Evolutionary conservation across 2,797 vertebrate species (phyloP), one percentile per base, ranked within the genome.

Genomic region (Galagoides demidoff): DNA sequence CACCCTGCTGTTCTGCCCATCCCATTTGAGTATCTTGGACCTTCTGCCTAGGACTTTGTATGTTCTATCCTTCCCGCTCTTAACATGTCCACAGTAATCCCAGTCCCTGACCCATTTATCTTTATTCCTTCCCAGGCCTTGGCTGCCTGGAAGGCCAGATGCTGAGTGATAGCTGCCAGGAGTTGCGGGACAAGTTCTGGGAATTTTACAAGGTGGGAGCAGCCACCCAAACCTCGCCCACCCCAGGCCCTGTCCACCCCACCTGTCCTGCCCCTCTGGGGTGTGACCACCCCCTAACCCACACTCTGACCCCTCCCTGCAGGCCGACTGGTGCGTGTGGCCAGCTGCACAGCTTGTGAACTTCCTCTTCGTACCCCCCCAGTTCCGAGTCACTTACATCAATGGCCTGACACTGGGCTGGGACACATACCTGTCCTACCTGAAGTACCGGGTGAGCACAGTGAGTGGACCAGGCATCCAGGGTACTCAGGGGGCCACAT

Each of bases 261-360:
- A 2, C 12, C 13, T 1, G 0, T 12, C 2, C 5, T 7, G 0
- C 16, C 17, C 39, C 11, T 14, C 13, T 3, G 5, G 7, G 2
- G 2, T 20, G 6, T 4, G 16, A 39, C 27, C 23, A 61, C 17
- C 22, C 66, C 70, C 59, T 89, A 23, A 90, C 11, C 11, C 19
- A 0, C 37, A 2, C 2, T 23, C 1, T 1, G 0, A 0, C 19
- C n/a, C n/a, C 29, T 49, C n/a, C 25, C n/a, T 0, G 0, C 92
- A 99, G 99, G 98, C 98, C 0, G 99, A 99, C 97, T 99, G 99
- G 99, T 99, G 99, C 23, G 93, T 99, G 70, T 99, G 99, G 99
- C 99, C 99, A 0, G 97, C 98, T 0, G 99, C 99, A 2, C 99
- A 99, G 98, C 98, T 99, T 97, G 83, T 99, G 37, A 99, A 99